phyloP scores from a whole-genome alignment of 2,113 vertebrate genomes.

The Oenanthe oenanthe region DNA sequence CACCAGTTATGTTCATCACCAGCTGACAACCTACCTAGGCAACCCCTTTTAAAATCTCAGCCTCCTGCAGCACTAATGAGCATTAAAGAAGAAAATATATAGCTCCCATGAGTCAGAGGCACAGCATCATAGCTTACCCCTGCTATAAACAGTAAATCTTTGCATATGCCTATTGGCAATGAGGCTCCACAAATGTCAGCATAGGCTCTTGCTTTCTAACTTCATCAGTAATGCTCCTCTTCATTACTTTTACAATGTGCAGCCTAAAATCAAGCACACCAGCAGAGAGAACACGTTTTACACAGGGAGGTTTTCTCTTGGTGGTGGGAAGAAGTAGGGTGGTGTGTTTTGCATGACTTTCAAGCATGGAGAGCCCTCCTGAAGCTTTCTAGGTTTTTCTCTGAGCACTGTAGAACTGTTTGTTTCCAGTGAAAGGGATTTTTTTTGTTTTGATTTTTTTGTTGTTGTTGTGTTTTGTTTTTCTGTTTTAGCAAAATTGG shows the following conservation, averaged over 20 bases:
- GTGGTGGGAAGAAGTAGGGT: not conserved
- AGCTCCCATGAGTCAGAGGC: conserved; percentile 16
- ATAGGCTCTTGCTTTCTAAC: not conserved
- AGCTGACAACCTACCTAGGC: conserved; percentile 26
- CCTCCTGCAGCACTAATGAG: conserved; percentile 40
- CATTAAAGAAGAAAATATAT: conserved; percentile 35
- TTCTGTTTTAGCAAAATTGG: not conserved
- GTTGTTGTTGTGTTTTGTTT: not conserved
- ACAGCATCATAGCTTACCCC: conserved; percentile 14
- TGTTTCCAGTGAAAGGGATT: not conserved
- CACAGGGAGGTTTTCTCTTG: not conserved
- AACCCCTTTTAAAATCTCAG: conserved; percentile 45
- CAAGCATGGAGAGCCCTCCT: not conserved
- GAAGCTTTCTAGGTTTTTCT: conserved; percentile 8
- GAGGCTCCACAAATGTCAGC: conserved; percentile 51
- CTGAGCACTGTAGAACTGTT: not conserved
- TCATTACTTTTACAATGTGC: not conserved
- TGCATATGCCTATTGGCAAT: conserved; percentile 21
- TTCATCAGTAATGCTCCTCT: conserved; percentile 11
- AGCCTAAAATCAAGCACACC: not conserved
- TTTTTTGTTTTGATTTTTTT: not conserved
- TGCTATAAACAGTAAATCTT: conserved; percentile 66
- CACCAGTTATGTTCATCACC: conserved; percentile 35
- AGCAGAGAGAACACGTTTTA: not conserved
- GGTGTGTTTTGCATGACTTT: not conserved